phyloP scores from a whole-genome alignment of 2,113 vertebrate genomes.

The Himantopus leucocephalus region DNA sequence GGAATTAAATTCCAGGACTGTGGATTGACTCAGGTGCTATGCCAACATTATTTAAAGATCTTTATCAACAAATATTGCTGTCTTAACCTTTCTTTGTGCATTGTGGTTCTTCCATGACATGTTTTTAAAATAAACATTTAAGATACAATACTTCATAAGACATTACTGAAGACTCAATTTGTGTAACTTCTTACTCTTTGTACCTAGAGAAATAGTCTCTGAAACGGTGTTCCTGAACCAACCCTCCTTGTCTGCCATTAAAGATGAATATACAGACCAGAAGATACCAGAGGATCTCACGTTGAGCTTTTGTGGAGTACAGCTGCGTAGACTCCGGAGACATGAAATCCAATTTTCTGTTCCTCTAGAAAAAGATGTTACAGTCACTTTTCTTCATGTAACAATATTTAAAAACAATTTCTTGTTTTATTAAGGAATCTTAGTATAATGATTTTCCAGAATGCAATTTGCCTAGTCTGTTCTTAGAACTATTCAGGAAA shows the following conservation, averaged over 20 bases:
- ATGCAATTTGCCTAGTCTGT: accelerated
- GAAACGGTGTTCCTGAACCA: not conserved
- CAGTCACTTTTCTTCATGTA: not conserved
- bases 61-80: not conserved
- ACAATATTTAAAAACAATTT: not conserved
- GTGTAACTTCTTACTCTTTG: not conserved
- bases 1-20: not conserved
- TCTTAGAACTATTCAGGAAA: not conserved
- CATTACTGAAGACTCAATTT: not conserved
- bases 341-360: not conserved
- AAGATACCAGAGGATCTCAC: not conserved
- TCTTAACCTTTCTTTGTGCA: not conserved
- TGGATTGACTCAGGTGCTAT: not conserved
- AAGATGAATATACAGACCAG: not conserved
- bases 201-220: not conserved
- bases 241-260: not conserved
- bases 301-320: not conserved
- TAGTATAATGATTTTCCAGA: not conserved
- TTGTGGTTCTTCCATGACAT: not conserved
- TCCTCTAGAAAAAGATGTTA: not conserved
- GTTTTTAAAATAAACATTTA: not conserved
- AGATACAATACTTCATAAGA: not conserved
- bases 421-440: not conserved
- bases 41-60: not conserved
- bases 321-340: not conserved